Percentiles rank a stretch among this genome's conserved stretches.
These are phyloP conservation scores for Gallinago stenura DNA, from an alignment of 2,797 vertebrate species.

Conservation along the genomic window DNA sequence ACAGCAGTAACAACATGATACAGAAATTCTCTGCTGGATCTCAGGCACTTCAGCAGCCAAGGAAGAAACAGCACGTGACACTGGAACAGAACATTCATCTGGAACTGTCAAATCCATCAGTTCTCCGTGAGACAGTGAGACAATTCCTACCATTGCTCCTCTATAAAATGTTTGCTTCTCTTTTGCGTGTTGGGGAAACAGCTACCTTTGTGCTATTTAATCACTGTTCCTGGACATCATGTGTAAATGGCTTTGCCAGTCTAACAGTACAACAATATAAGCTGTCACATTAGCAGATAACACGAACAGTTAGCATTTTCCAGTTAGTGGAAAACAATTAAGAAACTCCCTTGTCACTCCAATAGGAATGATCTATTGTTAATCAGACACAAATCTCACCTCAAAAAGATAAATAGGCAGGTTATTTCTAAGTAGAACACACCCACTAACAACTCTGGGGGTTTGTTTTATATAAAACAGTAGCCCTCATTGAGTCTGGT, in stretches of 20 bases:
- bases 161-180: neutral
- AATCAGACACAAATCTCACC: conserved; percentile 37
- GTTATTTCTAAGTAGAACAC: neutral
- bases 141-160: neutral
- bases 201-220: neutral
- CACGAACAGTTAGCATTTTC: neutral
- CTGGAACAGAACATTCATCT: neutral
- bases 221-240: neutral
- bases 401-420: conserved; percentile 1
- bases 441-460: neutral
- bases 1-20: neutral
- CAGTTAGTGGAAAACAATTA: conserved; percentile 13
- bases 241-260: neutral
- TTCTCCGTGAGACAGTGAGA: neutral
- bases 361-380: neutral
- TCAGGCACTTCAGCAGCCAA: neutral
- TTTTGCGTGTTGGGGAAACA: neutral
- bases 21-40: neutral
- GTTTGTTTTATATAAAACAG: neutral
- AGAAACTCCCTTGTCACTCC: neutral
- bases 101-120: neutral
- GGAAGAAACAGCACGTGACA: neutral
- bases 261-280: neutral
- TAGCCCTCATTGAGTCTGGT: neutral
- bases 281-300: neutral